Evolutionary conservation across 30 jellyfish, hydroid and myxozoan genomes (phyloP), one percentile per base, ranked within the genome.

Genomic region (Mastigias papua): DNA sequence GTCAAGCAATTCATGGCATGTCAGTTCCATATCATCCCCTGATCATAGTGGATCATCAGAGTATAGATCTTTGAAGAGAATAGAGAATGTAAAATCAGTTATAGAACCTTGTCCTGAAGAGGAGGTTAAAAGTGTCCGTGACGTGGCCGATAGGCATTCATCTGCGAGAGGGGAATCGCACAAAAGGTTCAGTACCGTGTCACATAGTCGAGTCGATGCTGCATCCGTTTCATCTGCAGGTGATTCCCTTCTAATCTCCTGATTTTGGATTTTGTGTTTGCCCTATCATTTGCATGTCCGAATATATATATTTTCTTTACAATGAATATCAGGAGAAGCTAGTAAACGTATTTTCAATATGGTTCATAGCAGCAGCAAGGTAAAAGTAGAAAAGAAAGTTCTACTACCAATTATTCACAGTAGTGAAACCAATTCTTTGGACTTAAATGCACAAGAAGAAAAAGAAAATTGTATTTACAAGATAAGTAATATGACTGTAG

Each of bases 181-280:
- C 34, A 15, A 21, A 19, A n/a, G n/a, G 73, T 23, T 23, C 16
- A 28, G 37, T 20, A 65, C 13, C 15, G 69, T 32, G 31, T 22
- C 66, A 1, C 64, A 49, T n/a, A 48, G 60, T 28, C 26, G 22
- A 27, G 16, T 22, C 1, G 74, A 66, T 27, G 78, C 33, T 46
- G 88, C 66, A 28, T 80, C 90, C 9, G 90, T 80, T 19, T 80
- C 90, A 25, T 80, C 90, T 21, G 90, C 90, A 80, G 90, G 90
- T 80, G 42, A 63, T 23, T 19, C 74, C 42, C 37, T 8, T 27
- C 21, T 35, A 22, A n/a, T n/a, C n/a, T n/a, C n/a, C n/a, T n/a
- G n/a, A n/a, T n/a, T n/a, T n/a, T n/a, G n/a, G n/a, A n/a, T n/a
- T n/a, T n/a, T n/a, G n/a, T n/a, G n/a, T n/a, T n/a, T n/a, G n/a